Evolutionary conservation across 1,140 invertebrate genomes (phyloP).

Genomic region (Listronotus oregonensis): DNA sequence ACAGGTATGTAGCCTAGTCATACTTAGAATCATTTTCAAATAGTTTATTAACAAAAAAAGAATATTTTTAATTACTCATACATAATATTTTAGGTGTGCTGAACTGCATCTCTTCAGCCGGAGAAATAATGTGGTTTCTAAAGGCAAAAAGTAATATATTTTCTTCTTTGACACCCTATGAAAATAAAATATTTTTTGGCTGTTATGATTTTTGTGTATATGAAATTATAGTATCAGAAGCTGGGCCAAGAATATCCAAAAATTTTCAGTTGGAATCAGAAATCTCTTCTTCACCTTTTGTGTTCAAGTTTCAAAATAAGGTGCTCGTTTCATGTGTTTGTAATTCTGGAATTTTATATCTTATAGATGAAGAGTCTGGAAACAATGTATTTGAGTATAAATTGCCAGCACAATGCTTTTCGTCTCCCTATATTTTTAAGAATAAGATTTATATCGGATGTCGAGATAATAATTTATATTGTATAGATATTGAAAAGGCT

Average conservation of each 20-base stretch:
- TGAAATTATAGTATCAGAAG: constrained; percentile 55
- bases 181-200: constrained; percentile 61
- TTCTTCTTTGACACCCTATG: constrained; percentile 62
- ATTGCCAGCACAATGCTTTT: constrained; percentile 69
- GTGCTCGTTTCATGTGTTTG: constrained; percentile 53
- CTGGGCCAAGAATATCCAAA: constrained; percentile 55
- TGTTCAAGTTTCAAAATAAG: neutral
- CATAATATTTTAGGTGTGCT: constrained; percentile 3
- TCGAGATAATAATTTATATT: constrained; percentile 73
- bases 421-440: constrained; percentile 66
- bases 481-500: constrained; percentile 53
- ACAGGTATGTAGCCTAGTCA: constrained; percentile 13
- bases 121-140: constrained; percentile 46
- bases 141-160: constrained; percentile 66
- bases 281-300: constrained; percentile 68
- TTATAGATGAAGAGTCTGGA: constrained; percentile 61
- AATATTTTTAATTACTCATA: too few species aligned
- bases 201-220: constrained; percentile 68
- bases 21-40: neutral
- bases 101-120: constrained; percentile 32
- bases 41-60: too few species aligned
- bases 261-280: constrained; percentile 56
- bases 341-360: constrained; percentile 61
- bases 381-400: constrained; percentile 55
- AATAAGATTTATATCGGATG: constrained; percentile 69